Percentiles rank a stretch among this genome's conserved stretches.
Conservation (phyloP, 1,140 invertebrate genomes). For the Elysia chlorotica region DNA sequence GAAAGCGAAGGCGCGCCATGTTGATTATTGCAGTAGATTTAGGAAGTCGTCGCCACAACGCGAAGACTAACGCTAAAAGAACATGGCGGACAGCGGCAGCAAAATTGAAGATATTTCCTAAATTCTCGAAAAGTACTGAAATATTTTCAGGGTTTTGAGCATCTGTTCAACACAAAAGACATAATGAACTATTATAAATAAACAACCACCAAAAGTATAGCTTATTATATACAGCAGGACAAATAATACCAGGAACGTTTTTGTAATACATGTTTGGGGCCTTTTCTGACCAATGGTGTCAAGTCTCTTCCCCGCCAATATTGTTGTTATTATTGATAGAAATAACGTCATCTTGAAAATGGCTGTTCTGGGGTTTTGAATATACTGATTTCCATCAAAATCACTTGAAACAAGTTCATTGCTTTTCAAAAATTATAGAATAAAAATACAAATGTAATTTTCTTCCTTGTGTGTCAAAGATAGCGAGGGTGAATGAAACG, state of each 20-base stretch:
- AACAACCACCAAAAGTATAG: neutral
- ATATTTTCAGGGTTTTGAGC: neutral
- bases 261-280: conserved; percentile 32
- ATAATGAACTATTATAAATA: neutral
- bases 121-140: neutral
- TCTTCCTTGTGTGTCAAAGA: neutral
- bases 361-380: neutral
- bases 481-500: neutral
- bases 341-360: neutral
- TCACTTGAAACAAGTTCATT: neutral
- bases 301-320: conserved; percentile 35
- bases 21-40: conserved; percentile 33
- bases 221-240: no score
- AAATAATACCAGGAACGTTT: neutral
- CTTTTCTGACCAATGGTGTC: conserved; percentile 29
- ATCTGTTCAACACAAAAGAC: neutral
- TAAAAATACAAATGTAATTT: neutral
- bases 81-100: conserved; percentile 28
- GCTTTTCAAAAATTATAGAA: neutral
- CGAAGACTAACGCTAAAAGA: no score
- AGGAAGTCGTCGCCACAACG: conserved; percentile 20
- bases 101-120: conserved; percentile 2
- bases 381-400: neutral
- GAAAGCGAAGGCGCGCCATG: conserved; percentile 62
- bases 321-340: neutral